These are phyloP conservation scores for Heteropelma amictum DNA, from an alignment of 2,888 invertebrate genomes.

Conservation along the genomic window DNA sequence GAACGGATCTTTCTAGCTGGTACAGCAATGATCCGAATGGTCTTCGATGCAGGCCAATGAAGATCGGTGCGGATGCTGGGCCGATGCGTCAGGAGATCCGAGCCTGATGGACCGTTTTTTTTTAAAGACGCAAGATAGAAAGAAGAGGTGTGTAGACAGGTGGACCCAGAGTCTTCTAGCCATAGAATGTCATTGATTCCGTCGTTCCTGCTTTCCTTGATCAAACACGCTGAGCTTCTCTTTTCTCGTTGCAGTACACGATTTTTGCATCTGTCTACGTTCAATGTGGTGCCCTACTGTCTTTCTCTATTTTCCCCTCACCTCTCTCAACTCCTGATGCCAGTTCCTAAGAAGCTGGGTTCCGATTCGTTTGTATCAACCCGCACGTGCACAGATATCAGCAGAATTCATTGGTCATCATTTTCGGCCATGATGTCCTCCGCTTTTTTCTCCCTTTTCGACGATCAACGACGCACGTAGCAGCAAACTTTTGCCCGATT, in stretches of 20 bases:
- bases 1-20: conserved; percentile 56
- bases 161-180: conserved; percentile 62
- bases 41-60: no score
- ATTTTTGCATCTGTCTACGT: conserved; percentile 76
- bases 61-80: neutral
- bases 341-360: conserved; percentile 72
- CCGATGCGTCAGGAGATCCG: conserved; percentile 30
- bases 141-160: conserved; percentile 74
- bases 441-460: no score
- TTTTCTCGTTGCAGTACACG: conserved; percentile 54
- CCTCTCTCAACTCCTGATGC: conserved; percentile 59
- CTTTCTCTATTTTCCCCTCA: neutral
- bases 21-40: neutral
- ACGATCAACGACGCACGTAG: no score
- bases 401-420: conserved; percentile 17
- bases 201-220: conserved; percentile 28
- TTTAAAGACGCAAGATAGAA: conserved; percentile 57
- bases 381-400: neutral
- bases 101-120: conserved; percentile 43
- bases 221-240: conserved; percentile 16
- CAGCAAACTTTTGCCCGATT: no score
- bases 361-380: conserved; percentile 39
- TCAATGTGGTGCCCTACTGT: conserved; percentile 8
- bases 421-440: neutral
- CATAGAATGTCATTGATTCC: conserved; percentile 67